phyloP scores from a whole-genome alignment of 2,113 vertebrate species.

The Xiphophorus hellerii region DNA sequence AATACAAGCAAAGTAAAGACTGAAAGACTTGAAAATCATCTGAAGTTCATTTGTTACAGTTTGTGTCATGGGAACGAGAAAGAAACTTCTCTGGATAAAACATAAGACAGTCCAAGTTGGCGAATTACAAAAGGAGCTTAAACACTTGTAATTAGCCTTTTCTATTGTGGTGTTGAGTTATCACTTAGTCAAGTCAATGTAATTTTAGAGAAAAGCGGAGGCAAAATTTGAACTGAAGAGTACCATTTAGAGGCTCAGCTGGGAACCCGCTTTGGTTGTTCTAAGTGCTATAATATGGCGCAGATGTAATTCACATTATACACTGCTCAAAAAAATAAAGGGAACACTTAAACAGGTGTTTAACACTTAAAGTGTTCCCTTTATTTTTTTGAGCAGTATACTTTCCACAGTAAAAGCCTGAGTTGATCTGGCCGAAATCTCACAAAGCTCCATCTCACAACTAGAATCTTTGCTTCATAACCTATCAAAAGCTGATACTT shows the following conservation, averaged over 20 bases:
- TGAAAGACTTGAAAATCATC: slow-evolving; percentile 47
- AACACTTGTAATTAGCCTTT: slow-evolving; percentile 73
- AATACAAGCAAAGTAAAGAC: slow-evolving; percentile 14
- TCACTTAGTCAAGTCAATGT: slow-evolving; percentile 66
- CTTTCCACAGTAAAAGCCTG: slow-evolving; percentile 22
- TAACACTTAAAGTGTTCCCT: too few relatives aligned
- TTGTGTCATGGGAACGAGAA: slow-evolving; percentile 38
- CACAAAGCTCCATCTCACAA: too few relatives aligned
- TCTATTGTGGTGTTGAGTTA: slow-evolving; percentile 64
- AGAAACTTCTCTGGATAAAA: slow-evolving; percentile 59
- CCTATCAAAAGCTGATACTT: not conserved
- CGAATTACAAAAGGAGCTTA: slow-evolving; percentile 77
- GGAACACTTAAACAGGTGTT: too few relatives aligned
- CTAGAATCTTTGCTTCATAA: too few relatives aligned
- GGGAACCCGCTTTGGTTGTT: slow-evolving; percentile 59
- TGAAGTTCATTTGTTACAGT: slow-evolving; percentile 55
- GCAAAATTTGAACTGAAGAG: slow-evolving; percentile 59
- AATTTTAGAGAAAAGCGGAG: slow-evolving; percentile 62
- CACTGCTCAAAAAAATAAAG: too few relatives aligned
- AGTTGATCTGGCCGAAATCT: not conserved
- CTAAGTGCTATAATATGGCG: slow-evolving; percentile 24
- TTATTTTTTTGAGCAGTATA: too few relatives aligned
- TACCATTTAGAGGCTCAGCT: slow-evolving; percentile 62
- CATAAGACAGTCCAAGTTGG: slow-evolving; percentile 63
- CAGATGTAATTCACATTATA: slow-evolving; percentile 45